These are phyloP conservation scores for Allacma fusca DNA, from an alignment of 2,888 invertebrate species.

Conservation along the genomic window DNA sequence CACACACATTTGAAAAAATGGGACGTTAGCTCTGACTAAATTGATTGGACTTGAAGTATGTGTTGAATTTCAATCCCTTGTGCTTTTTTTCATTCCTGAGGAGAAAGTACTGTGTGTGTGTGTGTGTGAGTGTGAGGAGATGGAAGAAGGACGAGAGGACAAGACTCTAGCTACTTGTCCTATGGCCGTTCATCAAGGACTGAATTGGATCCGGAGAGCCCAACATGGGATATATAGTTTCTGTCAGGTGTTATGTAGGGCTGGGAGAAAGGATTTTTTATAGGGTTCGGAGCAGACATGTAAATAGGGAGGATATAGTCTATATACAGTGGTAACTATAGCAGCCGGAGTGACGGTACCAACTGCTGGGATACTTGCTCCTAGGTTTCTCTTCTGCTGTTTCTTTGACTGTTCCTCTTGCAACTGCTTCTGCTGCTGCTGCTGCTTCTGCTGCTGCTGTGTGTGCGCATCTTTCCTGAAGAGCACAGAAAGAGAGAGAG, in stretches of 20 bases:
- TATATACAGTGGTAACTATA: background rate
- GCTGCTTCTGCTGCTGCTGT: background rate
- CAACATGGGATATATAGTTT: background rate
- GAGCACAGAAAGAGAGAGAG: background rate
- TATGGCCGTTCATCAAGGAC: slow-evolving; percentile 20
- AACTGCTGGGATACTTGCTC: background rate
- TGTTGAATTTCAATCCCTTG: background rate
- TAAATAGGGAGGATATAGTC: background rate
- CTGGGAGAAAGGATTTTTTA: background rate
- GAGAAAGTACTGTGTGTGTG: background rate
- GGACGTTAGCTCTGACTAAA: too few species aligned
- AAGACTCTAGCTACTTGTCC: slow-evolving; percentile 27
- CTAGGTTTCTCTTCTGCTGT: background rate
- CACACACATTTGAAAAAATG: too few species aligned
- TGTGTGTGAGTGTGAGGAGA: background rate
- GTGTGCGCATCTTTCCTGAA: background rate
- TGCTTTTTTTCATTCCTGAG: too few species aligned
- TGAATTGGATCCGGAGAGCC: slow-evolving; percentile 5
- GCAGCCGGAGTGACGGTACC: too few species aligned
- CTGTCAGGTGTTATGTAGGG: background rate
- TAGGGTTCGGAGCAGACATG: background rate
- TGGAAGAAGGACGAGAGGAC: background rate
- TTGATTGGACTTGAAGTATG: too few species aligned
- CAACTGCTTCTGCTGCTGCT: background rate
- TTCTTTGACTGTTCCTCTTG: background rate